Base-by-base conservation (phyloP, 2,888 invertebrate species). In the Syrista parreyssii region DNA sequence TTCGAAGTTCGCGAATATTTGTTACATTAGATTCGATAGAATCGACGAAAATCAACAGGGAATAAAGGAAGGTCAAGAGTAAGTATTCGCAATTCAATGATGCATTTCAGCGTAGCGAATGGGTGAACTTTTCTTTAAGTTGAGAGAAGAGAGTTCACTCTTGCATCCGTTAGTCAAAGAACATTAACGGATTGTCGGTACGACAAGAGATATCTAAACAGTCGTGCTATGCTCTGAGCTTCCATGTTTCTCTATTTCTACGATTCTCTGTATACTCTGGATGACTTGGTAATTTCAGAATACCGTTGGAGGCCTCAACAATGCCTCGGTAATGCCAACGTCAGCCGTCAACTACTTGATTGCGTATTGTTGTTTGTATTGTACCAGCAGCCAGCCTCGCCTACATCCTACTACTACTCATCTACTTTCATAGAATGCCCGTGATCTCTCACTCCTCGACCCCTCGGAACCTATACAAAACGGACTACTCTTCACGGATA, bases 291-390 rank as follows among this genome's bases (percentile, higher is more conserved):
- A 87, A 88, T 88, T 86, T 82, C 81, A 81, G 83, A 87, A 85
- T 84, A 78, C 83, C 85, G 84, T 84, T 83, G 83, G 86, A 86
- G 82, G 82, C 82, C 78, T 83, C 84, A 84, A 89, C 89, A 89
- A 89, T 88, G 86, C 85, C 80, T 77, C 79, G 82, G 86, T 88
- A 89, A 88, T 88, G 86, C 85, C 82, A 85, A 86, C 86, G 87
- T 89, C 88, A 87, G 84, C 87, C 86, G 87, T 87, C 88, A 87
- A 89, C 88, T 87, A 87, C 87, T 89, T 88, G 89, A 89, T 89
- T 89, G 89, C 89, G 86, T 87, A 89, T 89, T 89, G 89, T 89
- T 88, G 88, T 89, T 89, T 88, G 86, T 86, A 87, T 86, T 86
- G 87, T 84, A 82, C 80, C 76, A 71, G 79, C 80, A 78, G 75